phyloP scores from a whole-genome alignment of 2,797 vertebrate genomes.

The Buceros bicornis region DNA sequence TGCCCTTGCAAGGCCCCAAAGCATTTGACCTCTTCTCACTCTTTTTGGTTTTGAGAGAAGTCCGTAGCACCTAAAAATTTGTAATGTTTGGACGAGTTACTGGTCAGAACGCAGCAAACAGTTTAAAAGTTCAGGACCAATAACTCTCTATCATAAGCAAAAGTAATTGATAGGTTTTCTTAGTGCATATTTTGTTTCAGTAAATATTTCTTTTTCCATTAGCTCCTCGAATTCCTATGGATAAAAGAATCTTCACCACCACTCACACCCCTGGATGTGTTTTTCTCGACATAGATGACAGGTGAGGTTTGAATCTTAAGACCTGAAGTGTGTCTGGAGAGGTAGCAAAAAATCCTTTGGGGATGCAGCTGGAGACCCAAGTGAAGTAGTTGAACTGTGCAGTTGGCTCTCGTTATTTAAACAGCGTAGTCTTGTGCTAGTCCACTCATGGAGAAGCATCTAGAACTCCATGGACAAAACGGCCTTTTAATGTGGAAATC shows the following conservation, averaged over 20 bases:
- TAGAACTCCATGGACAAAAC: not conserved
- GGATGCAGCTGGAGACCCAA: not conserved
- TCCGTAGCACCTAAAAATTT: not conserved
- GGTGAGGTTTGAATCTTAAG: slow-evolving; percentile 76
- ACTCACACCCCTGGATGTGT: slow-evolving; percentile 94
- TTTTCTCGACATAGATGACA: slow-evolving; percentile 95
- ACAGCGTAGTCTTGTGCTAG: not conserved
- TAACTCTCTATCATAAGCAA: not conserved
- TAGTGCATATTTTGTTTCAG: not conserved
- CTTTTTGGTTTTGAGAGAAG: not conserved
- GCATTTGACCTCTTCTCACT: not conserved
- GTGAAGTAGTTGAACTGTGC: not conserved
- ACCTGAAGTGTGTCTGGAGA: not conserved
- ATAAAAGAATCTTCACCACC: slow-evolving; percentile 96
- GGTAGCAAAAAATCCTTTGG: not conserved
- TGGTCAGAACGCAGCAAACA: not conserved
- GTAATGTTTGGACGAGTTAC: not conserved
- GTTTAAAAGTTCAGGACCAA: not conserved
- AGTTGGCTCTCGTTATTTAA: not conserved
- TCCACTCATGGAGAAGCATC: not conserved
- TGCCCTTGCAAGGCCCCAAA: not conserved
- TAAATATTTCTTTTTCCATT: slow-evolving; percentile 2
- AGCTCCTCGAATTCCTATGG: slow-evolving; percentile 92
- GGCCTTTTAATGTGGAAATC: not conserved
- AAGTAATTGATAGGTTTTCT: not conserved